These are phyloP conservation scores for Regulus satrapa DNA, from an alignment of 2,113 vertebrate genomes.

Conservation along the genomic window DNA sequence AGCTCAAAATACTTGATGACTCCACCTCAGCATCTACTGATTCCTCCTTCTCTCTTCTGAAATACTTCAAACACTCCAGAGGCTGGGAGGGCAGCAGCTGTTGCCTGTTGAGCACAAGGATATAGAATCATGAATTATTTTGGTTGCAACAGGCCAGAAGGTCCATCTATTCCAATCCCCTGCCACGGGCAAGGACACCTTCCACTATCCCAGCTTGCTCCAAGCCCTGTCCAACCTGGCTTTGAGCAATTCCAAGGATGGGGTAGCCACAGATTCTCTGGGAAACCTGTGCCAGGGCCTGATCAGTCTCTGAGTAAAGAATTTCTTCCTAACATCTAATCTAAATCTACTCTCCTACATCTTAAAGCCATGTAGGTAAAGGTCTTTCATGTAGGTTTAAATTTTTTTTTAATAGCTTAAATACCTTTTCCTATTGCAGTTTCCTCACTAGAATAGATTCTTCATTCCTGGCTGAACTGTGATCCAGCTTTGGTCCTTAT, in stretches of 20 bases:
- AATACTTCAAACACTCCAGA: background rate
- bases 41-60: background rate
- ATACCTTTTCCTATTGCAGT: background rate
- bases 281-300: background rate
- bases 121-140: background rate
- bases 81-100: background rate
- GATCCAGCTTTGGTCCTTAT: background rate
- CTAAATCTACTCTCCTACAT: background rate
- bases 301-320: background rate
- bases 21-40: background rate
- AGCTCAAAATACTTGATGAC: background rate
- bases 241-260: background rate
- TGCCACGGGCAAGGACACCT: background rate
- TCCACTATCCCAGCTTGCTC: background rate
- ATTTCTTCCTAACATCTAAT: background rate
- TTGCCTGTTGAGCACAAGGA: background rate
- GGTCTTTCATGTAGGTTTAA: background rate
- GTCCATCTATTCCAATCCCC: background rate
- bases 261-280: background rate
- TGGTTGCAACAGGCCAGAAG: background rate
- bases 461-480: background rate
- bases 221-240: background rate
- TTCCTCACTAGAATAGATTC: background rate
- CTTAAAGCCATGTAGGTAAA: background rate
- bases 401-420: background rate